phyloP scores from a whole-genome alignment of 2,888 invertebrate species.

The Frankliniella fusca region DNA sequence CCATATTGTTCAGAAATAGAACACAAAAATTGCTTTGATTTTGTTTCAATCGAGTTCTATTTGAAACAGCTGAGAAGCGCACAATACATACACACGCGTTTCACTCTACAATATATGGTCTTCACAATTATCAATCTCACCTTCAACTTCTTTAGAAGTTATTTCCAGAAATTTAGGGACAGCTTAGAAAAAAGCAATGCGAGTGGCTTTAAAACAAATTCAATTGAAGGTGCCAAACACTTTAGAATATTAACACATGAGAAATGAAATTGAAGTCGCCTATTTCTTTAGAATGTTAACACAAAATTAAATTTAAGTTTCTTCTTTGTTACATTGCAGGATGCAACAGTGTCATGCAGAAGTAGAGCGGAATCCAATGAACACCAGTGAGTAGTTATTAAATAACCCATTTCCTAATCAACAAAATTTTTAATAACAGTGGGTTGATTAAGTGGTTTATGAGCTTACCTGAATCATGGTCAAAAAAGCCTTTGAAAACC shows the following conservation, averaged over 20 bases:
- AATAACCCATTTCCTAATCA: too few species aligned
- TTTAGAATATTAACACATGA: too few species aligned
- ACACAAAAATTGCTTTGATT: background rate
- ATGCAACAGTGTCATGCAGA: too few species aligned
- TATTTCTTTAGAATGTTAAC: too few species aligned
- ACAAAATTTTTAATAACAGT: background rate
- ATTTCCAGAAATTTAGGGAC: background rate
- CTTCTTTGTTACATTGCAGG: too few species aligned
- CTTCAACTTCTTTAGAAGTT: background rate
- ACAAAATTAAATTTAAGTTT: too few species aligned
- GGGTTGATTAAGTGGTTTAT: background rate
- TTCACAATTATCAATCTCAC: background rate
- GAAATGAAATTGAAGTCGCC: too few species aligned
- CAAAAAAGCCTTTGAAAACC: conserved; percentile 76
- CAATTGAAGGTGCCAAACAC: too few species aligned
- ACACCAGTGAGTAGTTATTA: too few species aligned
- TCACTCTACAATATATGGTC: background rate
- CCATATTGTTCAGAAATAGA: background rate
- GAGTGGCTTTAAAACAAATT: background rate
- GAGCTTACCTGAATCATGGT: conserved; percentile 35
- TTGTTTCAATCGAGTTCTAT: background rate
- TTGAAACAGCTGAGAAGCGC: too few species aligned
- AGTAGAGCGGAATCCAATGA: background rate
- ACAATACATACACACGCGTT: background rate
- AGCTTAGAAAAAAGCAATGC: conserved; percentile 8